Conservation (phyloP, 2,888 invertebrate genomes). For the Podotricha telesiphe region DNA sequence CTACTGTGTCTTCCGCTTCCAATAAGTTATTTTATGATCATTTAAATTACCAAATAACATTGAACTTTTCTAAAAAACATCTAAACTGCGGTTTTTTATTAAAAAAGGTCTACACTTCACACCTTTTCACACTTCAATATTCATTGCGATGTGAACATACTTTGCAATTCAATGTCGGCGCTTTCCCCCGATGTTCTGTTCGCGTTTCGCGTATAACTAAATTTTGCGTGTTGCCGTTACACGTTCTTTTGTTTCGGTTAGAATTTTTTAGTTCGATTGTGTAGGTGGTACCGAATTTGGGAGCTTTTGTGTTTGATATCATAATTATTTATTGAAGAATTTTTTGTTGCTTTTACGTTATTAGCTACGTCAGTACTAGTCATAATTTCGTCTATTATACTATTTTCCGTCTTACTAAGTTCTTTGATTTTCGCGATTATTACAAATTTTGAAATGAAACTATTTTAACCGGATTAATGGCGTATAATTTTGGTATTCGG, state of each 20-base stretch:
- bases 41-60: background rate
- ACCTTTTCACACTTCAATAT: constrained; percentile 17
- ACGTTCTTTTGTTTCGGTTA: constrained; percentile 9
- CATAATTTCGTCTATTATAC: too few relatives aligned
- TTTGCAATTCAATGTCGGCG: constrained; percentile 27
- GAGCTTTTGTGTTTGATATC: background rate
- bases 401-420: too few relatives aligned
- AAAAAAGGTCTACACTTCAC: background rate
- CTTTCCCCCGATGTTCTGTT: constrained; percentile 18
- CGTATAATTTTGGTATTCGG: too few relatives aligned
- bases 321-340: background rate
- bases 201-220: constrained; percentile 19
- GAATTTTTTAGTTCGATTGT: background rate
- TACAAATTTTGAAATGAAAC: too few relatives aligned
- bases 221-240: background rate
- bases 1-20: too few relatives aligned
- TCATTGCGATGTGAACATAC: constrained; percentile 21
- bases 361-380: too few relatives aligned
- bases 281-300: background rate
- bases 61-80: background rate
- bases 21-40: too few relatives aligned
- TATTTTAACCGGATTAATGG: too few relatives aligned
- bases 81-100: constrained; percentile 3
- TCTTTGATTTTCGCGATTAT: too few relatives aligned
- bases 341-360: too few relatives aligned